Evolutionary conservation across 2,888 invertebrate genomes (phyloP), one percentile per base, ranked within the genome.

Genomic region (Zonitis immaculata): DNA sequence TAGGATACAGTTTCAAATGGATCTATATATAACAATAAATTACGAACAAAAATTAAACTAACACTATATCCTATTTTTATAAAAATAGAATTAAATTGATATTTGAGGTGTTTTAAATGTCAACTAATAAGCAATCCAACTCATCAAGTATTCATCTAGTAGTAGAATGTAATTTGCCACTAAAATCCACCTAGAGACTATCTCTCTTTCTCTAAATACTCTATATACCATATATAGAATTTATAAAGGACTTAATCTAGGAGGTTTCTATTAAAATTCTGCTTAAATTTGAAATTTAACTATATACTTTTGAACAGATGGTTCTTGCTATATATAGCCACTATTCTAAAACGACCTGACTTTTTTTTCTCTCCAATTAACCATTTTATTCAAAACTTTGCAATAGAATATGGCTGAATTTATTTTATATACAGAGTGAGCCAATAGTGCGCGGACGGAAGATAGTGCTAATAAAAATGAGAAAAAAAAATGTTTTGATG

Each of bases 141-240:
- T 72, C 67, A 72, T 73, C 69, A 68, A 50, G 66, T 65, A 73
- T 73, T 73, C 73, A 68, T 67, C 68, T 59, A 66, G 65, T 59
- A 66, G 65, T 68, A 68, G 64, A 68, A 68, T 68, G 68, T 71
- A 73, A 73, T 73, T 73, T 72, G 71, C 70, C 70, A 66, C 68
- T 66, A 67, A 69, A 68, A 68, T 63, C 63, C 62, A 57, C 52
- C 60, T 59, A 57, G 58, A 59, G 61, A 58, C 59, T 54, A 50
- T 55, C 54, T 53, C 62, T 62, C 56, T 61, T 54, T 32, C 47
- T 16, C 14, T 16, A 30, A 3, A 39, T 7, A 32, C 7, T n/a
- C n/a, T 7, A 2, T 14, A 4, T 32, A n/a, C 14, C 32, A 14
- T 39, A 9, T 20, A 18, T n/a, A 20, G 39, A 20, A 39, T 28